Evolutionary conservation across 2,113 vertebrate genomes (phyloP).

Genomic region (Prionailurus viverrinus): DNA sequence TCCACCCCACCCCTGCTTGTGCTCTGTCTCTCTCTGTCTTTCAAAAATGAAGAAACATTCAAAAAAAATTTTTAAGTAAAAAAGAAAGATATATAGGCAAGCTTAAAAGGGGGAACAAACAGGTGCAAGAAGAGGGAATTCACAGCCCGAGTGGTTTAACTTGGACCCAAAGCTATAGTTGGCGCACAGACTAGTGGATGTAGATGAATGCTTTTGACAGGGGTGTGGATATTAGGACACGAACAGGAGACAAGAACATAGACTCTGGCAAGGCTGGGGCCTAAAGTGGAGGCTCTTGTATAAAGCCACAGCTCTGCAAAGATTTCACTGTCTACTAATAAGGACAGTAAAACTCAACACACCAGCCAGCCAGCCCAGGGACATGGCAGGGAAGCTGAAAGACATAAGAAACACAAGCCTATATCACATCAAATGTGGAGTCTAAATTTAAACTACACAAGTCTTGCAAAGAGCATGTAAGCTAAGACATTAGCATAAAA

Average conservation of each 20-base stretch:
- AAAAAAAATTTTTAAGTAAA: neutral
- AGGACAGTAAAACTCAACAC: neutral
- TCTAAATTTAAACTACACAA: constrained; percentile 15
- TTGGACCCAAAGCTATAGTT: neutral
- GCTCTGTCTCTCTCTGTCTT: too few species aligned
- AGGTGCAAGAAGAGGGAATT: neutral
- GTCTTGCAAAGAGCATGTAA: constrained; percentile 17
- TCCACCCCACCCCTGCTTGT: too few species aligned
- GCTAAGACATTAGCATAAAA: constrained; percentile 37
- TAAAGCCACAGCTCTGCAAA: neutral
- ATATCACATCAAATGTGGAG: neutral
- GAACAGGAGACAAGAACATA: neutral
- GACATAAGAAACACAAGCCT: neutral
- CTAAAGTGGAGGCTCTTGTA: neutral
- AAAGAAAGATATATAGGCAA: neutral
- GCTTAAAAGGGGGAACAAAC: neutral
- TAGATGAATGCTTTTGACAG: neutral
- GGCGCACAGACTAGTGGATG: neutral
- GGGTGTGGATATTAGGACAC: neutral
- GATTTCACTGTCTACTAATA: neutral
- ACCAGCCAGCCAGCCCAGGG: neutral
- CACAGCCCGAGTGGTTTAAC: neutral
- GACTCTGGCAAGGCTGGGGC: neutral
- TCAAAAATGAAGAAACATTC: too few species aligned
- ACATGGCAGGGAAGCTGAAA: neutral